phyloP scores from a whole-genome alignment of 1,140 invertebrate genomes.

The Pogonomyrmex barbatus region DNA sequence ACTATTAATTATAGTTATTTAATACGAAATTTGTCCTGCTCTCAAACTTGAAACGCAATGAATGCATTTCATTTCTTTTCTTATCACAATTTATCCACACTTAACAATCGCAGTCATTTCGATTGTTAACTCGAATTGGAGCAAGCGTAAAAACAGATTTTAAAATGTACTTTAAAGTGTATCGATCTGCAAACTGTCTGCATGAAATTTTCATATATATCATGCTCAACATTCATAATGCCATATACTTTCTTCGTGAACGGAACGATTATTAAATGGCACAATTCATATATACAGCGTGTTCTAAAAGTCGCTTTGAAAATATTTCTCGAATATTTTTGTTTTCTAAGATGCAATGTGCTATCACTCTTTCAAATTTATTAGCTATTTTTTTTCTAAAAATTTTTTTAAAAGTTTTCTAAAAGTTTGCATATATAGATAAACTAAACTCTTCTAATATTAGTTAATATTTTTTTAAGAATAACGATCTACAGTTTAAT shows the following conservation, averaged over 20 bases:
- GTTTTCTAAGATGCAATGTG: not conserved
- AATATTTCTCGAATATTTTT: not conserved
- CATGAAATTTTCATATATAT: not conserved
- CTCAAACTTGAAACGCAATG: slow-evolving; percentile 14
- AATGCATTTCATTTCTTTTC: slow-evolving; percentile 21
- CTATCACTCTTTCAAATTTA: not conserved
- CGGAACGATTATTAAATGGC: slow-evolving; percentile 30
- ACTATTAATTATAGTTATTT: slow-evolving; percentile 9
- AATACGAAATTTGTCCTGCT: slow-evolving; percentile 12
- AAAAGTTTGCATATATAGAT: not conserved
- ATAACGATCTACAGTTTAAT: not conserved
- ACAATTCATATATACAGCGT: slow-evolving; percentile 36
- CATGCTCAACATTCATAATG: not conserved
- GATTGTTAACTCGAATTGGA: slow-evolving; percentile 20
- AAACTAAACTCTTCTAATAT: not conserved
- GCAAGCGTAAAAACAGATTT: not conserved
- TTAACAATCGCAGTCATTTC: slow-evolving; percentile 26
- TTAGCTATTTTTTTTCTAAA: not conserved
- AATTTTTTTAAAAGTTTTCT: too few species aligned
- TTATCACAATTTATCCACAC: slow-evolving; percentile 50
- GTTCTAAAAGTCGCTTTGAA: slow-evolving; percentile 17
- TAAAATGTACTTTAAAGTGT: slow-evolving; percentile 35
- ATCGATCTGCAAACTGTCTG: slow-evolving; percentile 43
- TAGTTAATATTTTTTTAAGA: not conserved
- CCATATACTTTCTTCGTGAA: slow-evolving; percentile 38